Conservation (phyloP, 2,797 vertebrate genomes). For the Sylvilagus floridanus region DNA sequence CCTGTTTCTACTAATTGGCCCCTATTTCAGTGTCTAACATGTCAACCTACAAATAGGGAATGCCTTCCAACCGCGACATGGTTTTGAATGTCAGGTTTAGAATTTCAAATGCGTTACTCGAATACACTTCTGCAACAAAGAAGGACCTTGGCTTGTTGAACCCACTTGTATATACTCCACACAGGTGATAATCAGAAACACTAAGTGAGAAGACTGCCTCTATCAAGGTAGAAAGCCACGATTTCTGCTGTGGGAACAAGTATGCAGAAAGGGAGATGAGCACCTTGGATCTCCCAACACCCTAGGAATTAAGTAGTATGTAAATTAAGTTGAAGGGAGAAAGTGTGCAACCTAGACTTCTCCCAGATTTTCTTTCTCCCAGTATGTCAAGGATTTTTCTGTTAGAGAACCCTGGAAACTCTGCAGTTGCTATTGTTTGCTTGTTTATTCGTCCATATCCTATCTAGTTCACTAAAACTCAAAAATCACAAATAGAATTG, state of each 20-base stretch:
- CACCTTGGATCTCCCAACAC: not conserved
- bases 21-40: not conserved
- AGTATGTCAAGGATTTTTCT: not conserved
- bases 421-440: not conserved
- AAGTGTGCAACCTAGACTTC: not conserved
- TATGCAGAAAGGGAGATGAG: not conserved
- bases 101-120: slow-evolving; percentile 8
- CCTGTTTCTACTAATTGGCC: not conserved
- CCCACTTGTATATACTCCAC: not conserved
- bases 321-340: not conserved
- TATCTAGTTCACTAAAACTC: not conserved
- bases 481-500: not conserved
- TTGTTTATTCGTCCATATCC: not conserved
- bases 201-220: not conserved
- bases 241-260: rapidly evolving
- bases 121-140: not conserved
- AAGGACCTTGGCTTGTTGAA: not conserved
- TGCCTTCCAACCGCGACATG: not conserved
- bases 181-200: not conserved
- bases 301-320: not conserved
- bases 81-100: not conserved
- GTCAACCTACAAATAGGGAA: not conserved
- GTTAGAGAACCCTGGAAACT: not conserved
- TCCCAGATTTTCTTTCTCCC: not conserved
- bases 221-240: not conserved